Evolutionary conservation across 1,140 invertebrate species (phyloP), one percentile per base, ranked within the genome.

Genomic region (Sminthurinus signatus): DNA sequence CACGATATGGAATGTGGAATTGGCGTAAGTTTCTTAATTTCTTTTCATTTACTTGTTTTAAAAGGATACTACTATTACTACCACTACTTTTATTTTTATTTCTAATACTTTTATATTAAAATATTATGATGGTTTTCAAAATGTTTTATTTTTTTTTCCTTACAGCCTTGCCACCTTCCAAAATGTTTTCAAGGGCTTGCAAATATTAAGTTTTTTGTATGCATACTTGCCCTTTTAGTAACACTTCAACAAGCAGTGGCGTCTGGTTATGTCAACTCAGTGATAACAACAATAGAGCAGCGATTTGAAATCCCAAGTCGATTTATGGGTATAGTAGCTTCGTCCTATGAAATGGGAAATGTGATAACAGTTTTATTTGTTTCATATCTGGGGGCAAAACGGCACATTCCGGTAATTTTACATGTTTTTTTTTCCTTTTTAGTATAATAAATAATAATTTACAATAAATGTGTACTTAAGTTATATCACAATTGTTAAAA

Each of bases 311-410:
- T 96, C 73, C 91, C 91, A 44, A 94, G 91, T 75, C 89, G 88
- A 74, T 85, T 93, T 56, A 93, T 91, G 32, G 93, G 93, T 28
- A 82, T 94, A 67, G 89, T 96, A 62, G 92, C 91, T 36, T 93
- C 90, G 70, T 92, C 91, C 62, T 95, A 95, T 76, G 93, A 96
- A 82, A 91, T 96, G 73, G 93, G 93, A 70, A 95, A 94, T 78
- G 88, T 96, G 58, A 88, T 93, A 70, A 93, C 93, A 8, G 92
- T 96, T 54, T 92, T 96, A 73, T 96, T 96, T 77, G 92, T 96
- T 60, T 93, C 89, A 73, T 96, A 96, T 77, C 84, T 96, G 71
- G 93, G 70, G 15, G 70, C 70, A 70, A 81, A 90, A 55, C 80
- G 92, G 62, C 91, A 95, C 75, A 8, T 36, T 36, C 15, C 15